Evolutionary conservation across 30 jellyfish, hydroid and myxozoan species (phyloP).

Genomic region (Cassiopea xamachana): DNA sequence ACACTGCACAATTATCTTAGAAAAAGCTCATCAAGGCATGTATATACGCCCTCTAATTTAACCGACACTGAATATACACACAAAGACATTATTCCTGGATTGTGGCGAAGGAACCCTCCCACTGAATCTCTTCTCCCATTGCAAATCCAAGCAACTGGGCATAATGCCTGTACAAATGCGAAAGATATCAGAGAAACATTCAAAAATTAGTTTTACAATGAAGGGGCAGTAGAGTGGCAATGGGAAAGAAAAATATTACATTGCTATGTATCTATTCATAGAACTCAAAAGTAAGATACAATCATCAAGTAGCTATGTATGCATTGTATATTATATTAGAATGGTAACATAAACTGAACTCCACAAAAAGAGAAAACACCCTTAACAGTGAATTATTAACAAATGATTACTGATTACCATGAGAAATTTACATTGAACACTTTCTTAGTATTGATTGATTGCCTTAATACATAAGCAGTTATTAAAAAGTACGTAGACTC

Average conservation of each 20-base stretch:
- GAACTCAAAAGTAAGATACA: too few relatives aligned
- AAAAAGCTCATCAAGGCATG: constrained; percentile 6
- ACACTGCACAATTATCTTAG: constrained; percentile 13
- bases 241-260: background rate
- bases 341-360: too few relatives aligned
- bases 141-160: background rate
- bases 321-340: background rate
- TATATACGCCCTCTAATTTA: constrained; percentile 14
- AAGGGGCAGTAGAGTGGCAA: constrained; percentile 8
- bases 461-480: too few relatives aligned
- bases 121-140: background rate
- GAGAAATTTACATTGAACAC: background rate
- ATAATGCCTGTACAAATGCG: constrained; percentile 30
- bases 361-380: background rate
- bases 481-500: too few relatives aligned
- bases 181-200: constrained; percentile 25
- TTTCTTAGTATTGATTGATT: too few relatives aligned
- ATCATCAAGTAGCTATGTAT: background rate
- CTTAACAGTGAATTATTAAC: too few relatives aligned
- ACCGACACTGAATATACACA: constrained; percentile 1
- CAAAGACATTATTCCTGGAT: background rate
- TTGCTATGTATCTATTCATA: background rate
- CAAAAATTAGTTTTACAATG: constrained; percentile 26
- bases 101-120: constrained; percentile 6
- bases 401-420: background rate